Conservation (phyloP, 2,113 vertebrate genomes). For the Boleophthalmus pectinirostris region DNA sequence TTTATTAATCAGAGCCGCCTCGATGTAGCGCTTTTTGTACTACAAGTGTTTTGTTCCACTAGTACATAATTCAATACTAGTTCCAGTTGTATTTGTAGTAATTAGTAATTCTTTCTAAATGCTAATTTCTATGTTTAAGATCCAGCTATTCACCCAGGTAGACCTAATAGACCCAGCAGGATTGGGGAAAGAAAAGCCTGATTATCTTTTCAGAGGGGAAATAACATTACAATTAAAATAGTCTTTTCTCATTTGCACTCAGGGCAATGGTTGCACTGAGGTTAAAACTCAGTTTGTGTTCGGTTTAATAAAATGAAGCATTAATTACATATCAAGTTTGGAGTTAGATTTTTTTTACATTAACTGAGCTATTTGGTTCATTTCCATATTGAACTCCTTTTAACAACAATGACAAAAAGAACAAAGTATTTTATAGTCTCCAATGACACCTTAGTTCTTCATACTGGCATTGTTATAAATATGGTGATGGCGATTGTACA, state of each 20-base stretch:
- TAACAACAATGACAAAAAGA: background rate
- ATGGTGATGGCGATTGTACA: background rate
- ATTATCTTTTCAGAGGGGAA: constrained; percentile 35
- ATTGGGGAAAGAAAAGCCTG: constrained; percentile 45
- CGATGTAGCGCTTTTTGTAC: background rate
- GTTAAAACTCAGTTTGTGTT: background rate
- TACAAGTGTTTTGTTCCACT: background rate
- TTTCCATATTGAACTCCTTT: background rate
- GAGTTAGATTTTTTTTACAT: background rate
- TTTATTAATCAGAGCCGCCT: constrained; percentile 30
- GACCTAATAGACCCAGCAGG: constrained; percentile 56
- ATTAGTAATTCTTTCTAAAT: constrained; percentile 29
- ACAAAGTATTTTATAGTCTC: background rate
- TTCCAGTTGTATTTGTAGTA: background rate
- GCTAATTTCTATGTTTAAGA: constrained; percentile 17
- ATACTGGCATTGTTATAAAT: background rate
- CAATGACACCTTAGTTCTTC: background rate
- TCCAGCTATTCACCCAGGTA: constrained; percentile 38
- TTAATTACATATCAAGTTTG: background rate
- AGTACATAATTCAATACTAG: background rate
- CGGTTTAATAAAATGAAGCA: background rate
- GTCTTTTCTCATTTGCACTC: background rate
- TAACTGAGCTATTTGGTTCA: background rate
- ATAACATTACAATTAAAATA: constrained; percentile 20
- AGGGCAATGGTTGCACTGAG: background rate